phyloP scores from a whole-genome alignment of 2,113 vertebrate genomes.

The Oryzias javanicus region DNA sequence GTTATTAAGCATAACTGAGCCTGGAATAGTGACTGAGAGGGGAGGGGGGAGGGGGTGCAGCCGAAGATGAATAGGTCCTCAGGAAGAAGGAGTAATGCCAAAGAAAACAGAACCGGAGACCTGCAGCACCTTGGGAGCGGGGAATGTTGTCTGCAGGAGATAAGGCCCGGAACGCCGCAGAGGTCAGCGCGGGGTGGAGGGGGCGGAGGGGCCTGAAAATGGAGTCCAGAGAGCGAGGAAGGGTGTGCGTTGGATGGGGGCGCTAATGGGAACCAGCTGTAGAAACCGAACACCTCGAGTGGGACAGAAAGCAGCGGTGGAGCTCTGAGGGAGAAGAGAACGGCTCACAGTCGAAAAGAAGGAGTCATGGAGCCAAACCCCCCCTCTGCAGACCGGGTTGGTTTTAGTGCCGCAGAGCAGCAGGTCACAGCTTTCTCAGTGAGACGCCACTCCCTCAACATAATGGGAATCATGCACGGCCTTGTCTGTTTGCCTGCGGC shows the following conservation, averaged over 20 bases:
- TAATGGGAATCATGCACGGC: slow-evolving; percentile 65
- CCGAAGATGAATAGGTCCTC: slow-evolving; percentile 18
- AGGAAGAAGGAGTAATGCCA: slow-evolving; percentile 17
- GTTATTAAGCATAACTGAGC: slow-evolving; percentile 58
- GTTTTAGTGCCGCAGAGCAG: slow-evolving; percentile 23
- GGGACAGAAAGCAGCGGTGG: slow-evolving; percentile 59
- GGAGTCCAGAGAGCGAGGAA: slow-evolving; percentile 13
- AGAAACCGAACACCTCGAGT: slow-evolving; percentile 78
- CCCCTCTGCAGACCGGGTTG: too few species aligned
- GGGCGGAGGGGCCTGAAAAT: slow-evolving; percentile 23
- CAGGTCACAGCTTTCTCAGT: slow-evolving; percentile 29
- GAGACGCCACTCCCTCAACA: slow-evolving; percentile 59
- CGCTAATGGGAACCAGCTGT: slow-evolving; percentile 80
- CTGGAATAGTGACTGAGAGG: slow-evolving; percentile 33
- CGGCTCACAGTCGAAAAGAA: slow-evolving; percentile 36
- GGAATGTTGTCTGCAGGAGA: slow-evolving; percentile 15
- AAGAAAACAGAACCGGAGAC: slow-evolving; percentile 16
- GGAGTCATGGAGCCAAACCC: slow-evolving; percentile 60
- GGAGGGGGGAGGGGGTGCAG: slow-evolving; percentile 14
- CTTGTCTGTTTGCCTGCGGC: slow-evolving; percentile 53
- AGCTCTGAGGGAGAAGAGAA: slow-evolving; percentile 65
- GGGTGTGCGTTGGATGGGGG: slow-evolving; percentile 49
- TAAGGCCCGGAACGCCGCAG: slow-evolving; percentile 11
- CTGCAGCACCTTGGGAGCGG: slow-evolving; percentile 5
- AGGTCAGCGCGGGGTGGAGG: slow-evolving; percentile 71